Percentiles rank a stretch among this genome's conserved stretches.
phyloP scores from a whole-genome alignment of 2,797 vertebrate genomes.

The Coluber constrictor region DNA sequence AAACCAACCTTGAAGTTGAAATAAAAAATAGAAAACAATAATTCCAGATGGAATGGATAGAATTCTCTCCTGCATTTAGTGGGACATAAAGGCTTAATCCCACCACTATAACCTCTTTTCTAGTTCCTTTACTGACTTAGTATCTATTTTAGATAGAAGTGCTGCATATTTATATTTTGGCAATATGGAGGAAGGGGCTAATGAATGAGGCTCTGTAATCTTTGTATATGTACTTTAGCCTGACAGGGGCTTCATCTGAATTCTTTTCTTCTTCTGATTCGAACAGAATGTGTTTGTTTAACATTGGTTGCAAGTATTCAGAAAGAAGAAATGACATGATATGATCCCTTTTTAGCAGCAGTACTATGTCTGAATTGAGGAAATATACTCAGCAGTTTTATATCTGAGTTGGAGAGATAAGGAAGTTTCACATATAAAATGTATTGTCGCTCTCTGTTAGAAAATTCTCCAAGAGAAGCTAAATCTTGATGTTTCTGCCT shows the following conservation, averaged over 20 bases:
- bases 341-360: neutral
- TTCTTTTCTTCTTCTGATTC: neutral
- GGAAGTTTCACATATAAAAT: neutral
- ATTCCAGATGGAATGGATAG: neutral
- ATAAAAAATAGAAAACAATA: neutral
- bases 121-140: neutral
- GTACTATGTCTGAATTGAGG: neutral
- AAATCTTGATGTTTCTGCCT: neutral
- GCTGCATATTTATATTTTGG: neutral
- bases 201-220: neutral
- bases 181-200: neutral
- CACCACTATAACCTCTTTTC: neutral
- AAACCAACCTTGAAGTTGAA: neutral
- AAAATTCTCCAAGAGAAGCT: neutral
- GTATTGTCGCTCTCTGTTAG: neutral
- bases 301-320: neutral
- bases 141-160: neutral
- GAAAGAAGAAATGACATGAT: neutral
- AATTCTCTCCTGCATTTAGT: neutral
- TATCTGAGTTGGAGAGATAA: neutral
- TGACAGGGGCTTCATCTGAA: neutral
- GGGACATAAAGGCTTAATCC: neutral
- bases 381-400: neutral
- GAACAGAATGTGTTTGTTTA: neutral
- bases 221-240: neutral